phyloP scores from a whole-genome alignment of 2,113 vertebrate genomes.

The Ammospiza nelsoni region DNA sequence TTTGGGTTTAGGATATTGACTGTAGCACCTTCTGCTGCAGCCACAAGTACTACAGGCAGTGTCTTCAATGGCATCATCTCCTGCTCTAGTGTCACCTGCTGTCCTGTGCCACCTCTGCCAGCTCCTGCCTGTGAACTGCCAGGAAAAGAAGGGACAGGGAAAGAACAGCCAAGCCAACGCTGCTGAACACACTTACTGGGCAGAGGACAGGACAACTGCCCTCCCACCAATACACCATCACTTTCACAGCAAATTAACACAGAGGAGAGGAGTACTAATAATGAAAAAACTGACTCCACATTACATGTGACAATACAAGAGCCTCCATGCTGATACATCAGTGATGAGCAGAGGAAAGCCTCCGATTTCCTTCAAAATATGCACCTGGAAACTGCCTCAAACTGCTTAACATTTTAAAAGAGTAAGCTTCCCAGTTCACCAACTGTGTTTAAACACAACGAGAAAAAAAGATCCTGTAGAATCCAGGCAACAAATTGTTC shows the following conservation, averaged over 20 bases:
- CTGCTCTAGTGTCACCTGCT: background rate
- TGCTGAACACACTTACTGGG: background rate
- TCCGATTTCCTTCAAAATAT: background rate
- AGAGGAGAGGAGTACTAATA: background rate
- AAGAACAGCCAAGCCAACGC: background rate
- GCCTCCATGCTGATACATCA: background rate
- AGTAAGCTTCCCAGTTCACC: background rate
- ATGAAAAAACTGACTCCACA: background rate
- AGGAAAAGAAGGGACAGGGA: background rate
- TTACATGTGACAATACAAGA: background rate
- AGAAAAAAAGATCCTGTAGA: background rate
- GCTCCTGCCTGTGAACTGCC: background rate
- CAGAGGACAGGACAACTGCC: background rate
- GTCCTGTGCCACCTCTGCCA: background rate
- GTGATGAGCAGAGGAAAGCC: background rate
- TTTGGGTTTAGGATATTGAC: background rate
- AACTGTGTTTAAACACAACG: background rate
- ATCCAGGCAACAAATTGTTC: background rate
- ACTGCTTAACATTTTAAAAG: background rate
- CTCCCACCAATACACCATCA: background rate
- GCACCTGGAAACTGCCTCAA: background rate
- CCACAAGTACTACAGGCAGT: background rate
- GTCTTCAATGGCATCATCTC: background rate
- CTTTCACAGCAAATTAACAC: background rate
- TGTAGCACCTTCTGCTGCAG: background rate